These are phyloP conservation scores for Pocota personata DNA, from an alignment of 2,888 invertebrate species.

Conservation along the genomic window DNA sequence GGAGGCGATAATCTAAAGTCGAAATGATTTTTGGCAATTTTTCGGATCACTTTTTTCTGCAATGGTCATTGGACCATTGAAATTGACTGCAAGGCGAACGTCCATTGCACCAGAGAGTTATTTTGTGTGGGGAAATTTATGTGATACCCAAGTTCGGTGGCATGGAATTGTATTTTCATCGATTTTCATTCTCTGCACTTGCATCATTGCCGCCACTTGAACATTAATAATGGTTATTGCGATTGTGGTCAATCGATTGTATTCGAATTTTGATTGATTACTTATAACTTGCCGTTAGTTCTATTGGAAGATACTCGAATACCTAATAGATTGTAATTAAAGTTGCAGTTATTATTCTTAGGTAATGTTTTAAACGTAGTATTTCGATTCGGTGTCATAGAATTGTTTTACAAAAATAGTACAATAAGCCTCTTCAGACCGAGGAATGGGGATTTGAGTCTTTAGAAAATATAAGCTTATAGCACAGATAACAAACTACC, in stretches of 20 bases:
- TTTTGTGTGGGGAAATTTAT: slow-evolving; percentile 41
- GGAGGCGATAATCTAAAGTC: slow-evolving; percentile 54
- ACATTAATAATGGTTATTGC: slow-evolving; percentile 42
- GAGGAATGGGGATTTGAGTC: no score
- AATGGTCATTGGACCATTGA: neutral
- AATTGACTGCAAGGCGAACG: slow-evolving; percentile 2
- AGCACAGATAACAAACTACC: no score
- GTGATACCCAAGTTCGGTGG: neutral
- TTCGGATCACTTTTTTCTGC: slow-evolving; percentile 21
- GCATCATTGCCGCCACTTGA: slow-evolving; percentile 11
- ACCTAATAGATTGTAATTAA: no score
- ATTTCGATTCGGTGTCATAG: no score
- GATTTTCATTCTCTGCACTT: neutral
- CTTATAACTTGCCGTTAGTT: neutral
- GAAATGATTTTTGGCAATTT: slow-evolving; percentile 38
- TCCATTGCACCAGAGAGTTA: slow-evolving; percentile 13
- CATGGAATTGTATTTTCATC: slow-evolving; percentile 6
- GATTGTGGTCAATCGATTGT: slow-evolving; percentile 42
- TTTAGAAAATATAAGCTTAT: no score
- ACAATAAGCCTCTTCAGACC: no score
- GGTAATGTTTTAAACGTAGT: no score
- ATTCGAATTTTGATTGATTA: slow-evolving; percentile 37
- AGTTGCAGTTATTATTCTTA: no score
- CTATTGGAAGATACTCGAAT: neutral
- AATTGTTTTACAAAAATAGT: no score